A percentile compares a stretch with the other conserved stretches of the same genome.
phyloP scores from a whole-genome alignment of 30 jellyfish, hydroid and myxozoan genomes.

The Aurelia coerulea region DNA sequence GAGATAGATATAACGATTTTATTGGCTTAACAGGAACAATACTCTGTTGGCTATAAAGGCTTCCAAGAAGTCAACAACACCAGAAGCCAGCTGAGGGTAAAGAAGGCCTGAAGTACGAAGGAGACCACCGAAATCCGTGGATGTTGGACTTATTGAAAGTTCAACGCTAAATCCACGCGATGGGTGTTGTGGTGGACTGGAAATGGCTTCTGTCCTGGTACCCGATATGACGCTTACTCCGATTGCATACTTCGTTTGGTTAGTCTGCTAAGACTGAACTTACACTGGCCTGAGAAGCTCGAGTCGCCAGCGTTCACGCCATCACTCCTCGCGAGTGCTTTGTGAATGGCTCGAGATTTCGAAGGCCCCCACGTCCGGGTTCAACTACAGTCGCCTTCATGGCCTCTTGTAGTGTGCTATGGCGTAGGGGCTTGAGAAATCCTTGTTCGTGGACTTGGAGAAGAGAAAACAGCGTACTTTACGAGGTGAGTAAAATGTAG shows the following conservation, averaged over 20 bases:
- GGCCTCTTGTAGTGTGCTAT: constrained; percentile 25
- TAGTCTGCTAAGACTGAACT: constrained; percentile 67
- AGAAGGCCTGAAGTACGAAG: constrained; percentile 41
- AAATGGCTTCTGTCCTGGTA: constrained; percentile 69
- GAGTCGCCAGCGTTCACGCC: constrained; percentile 76
- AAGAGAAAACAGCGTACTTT: no score
- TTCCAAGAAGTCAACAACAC: no score
- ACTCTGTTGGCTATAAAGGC: no score
- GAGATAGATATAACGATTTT: background rate
- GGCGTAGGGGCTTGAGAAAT: constrained; percentile 54
- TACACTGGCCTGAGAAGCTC: constrained; percentile 78
- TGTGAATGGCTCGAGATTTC: constrained; percentile 72
- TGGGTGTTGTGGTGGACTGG: constrained; percentile 49
- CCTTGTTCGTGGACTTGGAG: no score
- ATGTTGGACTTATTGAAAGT: no score
- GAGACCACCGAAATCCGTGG: no score
- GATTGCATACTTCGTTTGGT: constrained; percentile 70
- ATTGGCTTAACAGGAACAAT: no score
- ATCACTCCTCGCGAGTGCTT: constrained; percentile 72
- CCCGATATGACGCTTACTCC: constrained; percentile 25
- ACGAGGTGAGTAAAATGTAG: no score
- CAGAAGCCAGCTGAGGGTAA: constrained; percentile 14
- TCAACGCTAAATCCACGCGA: no score
- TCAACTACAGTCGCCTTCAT: constrained; percentile 40
- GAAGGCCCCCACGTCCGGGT: constrained; percentile 77